phyloP scores from a whole-genome alignment of 2,113 vertebrate species.

The Pachyramphus minor region DNA sequence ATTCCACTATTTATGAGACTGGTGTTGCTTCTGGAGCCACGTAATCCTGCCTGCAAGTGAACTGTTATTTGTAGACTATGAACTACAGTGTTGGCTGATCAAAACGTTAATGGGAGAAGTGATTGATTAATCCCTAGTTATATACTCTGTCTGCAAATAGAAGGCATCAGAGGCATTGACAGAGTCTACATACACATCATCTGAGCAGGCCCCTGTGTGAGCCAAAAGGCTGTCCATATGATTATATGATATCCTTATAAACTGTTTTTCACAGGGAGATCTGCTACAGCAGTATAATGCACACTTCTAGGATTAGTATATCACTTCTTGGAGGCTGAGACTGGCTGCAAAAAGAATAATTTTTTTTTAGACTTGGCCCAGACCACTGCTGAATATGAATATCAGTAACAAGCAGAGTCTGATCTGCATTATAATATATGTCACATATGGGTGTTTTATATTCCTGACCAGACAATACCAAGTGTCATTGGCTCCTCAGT shows the following conservation, averaged over 20 bases:
- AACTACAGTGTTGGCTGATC: neutral
- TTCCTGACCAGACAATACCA: neutral
- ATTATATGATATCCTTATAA: neutral
- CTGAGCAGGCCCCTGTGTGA: neutral
- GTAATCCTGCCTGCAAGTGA: neutral
- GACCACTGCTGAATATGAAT: neutral
- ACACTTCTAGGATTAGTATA: neutral
- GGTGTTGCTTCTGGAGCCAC: neutral
- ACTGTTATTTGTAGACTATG: neutral
- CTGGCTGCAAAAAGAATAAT: neutral
- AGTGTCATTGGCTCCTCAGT: neutral
- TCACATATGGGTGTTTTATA: neutral
- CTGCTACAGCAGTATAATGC: neutral
- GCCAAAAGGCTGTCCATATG: neutral
- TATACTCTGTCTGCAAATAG: neutral
- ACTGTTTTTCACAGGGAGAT: neutral
- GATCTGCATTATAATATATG: neutral
- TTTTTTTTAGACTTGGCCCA: neutral
- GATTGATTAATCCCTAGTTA: neutral
- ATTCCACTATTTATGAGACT: neutral
- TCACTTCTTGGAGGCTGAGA: neutral
- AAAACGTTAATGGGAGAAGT: neutral
- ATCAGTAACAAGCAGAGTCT: neutral
- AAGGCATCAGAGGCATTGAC: neutral
- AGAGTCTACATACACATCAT: rapidly evolving